phyloP scores from a whole-genome alignment of 1,140 invertebrate species.

The Pogonus chalceus region DNA sequence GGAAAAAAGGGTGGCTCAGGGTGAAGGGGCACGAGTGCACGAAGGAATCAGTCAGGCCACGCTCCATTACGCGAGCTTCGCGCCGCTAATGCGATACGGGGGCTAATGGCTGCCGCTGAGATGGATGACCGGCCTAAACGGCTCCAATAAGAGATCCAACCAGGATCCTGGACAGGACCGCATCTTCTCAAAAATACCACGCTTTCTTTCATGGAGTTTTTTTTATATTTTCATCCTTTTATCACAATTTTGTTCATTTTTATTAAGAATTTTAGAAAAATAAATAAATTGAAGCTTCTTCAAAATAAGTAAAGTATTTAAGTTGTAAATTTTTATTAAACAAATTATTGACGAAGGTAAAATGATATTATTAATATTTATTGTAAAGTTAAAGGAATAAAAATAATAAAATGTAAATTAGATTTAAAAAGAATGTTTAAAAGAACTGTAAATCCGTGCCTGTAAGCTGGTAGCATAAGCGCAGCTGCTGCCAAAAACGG shows the following conservation, averaged over 20 bases:
- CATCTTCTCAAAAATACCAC: background rate
- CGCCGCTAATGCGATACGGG: slow-evolving; percentile 23
- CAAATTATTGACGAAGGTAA: too few relatives aligned
- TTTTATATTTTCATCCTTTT: too few relatives aligned
- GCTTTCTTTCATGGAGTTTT: background rate
- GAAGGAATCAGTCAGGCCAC: slow-evolving; percentile 27
- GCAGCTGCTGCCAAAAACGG: background rate
- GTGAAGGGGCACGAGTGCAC: background rate
- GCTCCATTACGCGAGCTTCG: slow-evolving; percentile 28
- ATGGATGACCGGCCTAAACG: slow-evolving; percentile 31
- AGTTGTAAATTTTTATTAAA: too few relatives aligned
- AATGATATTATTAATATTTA: too few relatives aligned
- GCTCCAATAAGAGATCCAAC: background rate
- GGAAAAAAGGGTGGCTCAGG: slow-evolving; percentile 8
- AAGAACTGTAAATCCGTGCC: too few relatives aligned
- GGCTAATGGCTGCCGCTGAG: slow-evolving; percentile 31
- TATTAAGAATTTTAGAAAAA: too few relatives aligned
- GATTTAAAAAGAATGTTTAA: too few relatives aligned
- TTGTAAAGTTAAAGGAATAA: too few relatives aligned
- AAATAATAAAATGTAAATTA: too few relatives aligned
- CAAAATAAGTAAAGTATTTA: too few relatives aligned
- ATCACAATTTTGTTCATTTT: too few relatives aligned
- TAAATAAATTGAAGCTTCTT: too few relatives aligned
- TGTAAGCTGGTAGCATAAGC: background rate
- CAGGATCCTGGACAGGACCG: background rate